Percentiles rank a stretch among this genome's conserved stretches.
phyloP scores from a whole-genome alignment of 2,113 vertebrate genomes.

The Salvelinus sp. region DNA sequence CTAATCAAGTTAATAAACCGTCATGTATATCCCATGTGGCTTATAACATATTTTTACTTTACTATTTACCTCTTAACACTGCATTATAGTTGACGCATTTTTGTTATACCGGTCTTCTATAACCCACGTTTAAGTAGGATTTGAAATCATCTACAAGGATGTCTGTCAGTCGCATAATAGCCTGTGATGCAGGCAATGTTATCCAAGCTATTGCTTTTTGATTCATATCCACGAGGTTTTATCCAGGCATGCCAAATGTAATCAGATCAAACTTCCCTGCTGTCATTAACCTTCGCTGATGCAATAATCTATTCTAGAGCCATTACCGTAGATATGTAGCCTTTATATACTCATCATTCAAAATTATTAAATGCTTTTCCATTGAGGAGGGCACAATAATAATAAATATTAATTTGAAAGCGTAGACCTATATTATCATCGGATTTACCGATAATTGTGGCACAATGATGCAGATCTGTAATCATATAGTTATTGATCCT shows the following conservation, averaged over 20 bases:
- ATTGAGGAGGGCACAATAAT: no score
- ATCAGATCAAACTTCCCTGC: slow-evolving; percentile 64
- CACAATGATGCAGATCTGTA: no score
- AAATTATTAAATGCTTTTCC: no score
- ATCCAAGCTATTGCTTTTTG: slow-evolving; percentile 27
- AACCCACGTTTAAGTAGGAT: slow-evolving; percentile 25
- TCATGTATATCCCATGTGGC: background rate
- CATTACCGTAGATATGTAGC: background rate
- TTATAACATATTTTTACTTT: background rate
- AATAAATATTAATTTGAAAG: no score
- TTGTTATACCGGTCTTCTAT: slow-evolving; percentile 13
- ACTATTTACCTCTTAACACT: slow-evolving; percentile 32
- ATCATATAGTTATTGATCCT: background rate
- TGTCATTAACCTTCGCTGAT: slow-evolving; percentile 27
- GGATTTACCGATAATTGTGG: no score
- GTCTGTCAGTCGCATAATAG: background rate
- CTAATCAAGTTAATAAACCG: background rate
- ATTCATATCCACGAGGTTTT: slow-evolving; percentile 34
- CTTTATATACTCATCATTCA: background rate
- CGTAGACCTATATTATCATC: no score
- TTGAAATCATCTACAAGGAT: background rate
- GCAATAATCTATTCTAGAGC: slow-evolving; percentile 29
- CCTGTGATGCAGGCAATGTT: slow-evolving; percentile 32
- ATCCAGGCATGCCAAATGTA: slow-evolving; percentile 40
- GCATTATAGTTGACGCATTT: slow-evolving; percentile 74